Conservation (phyloP, 2,888 invertebrate genomes). For the Pammene fasciana region DNA sequence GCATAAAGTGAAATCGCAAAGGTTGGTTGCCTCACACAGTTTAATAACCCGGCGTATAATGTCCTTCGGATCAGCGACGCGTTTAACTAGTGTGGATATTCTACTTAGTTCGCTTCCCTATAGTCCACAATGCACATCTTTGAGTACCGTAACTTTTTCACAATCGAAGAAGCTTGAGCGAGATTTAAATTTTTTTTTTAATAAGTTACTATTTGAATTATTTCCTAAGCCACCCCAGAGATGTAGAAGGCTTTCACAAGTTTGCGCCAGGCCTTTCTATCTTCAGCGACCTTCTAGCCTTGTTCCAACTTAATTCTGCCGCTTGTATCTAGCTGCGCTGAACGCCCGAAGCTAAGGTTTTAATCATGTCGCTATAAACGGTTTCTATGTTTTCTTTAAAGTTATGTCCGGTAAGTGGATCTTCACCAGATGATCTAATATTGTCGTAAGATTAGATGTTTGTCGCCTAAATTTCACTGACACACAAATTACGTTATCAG, state of each 20-base stretch:
- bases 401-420: neutral
- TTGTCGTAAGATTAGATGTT: conserved; percentile 12
- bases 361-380: too few relatives aligned
- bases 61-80: conserved; percentile 36
- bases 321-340: too few relatives aligned
- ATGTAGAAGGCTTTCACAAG: too few relatives aligned
- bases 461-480: neutral
- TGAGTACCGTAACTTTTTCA: neutral
- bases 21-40: conserved; percentile 36
- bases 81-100: conserved; percentile 15
- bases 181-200: too few relatives aligned
- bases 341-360: too few relatives aligned
- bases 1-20: conserved; percentile 38
- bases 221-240: too few relatives aligned
- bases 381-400: too few relatives aligned
- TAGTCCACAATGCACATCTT: neutral
- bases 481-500: conserved; percentile 6
- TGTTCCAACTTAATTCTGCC: too few relatives aligned
- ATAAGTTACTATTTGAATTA: too few relatives aligned
- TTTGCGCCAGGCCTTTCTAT: too few relatives aligned
- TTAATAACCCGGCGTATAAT: conserved; percentile 38
- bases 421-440: conserved; percentile 9
- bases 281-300: too few relatives aligned
- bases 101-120: neutral
- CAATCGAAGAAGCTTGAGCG: too few relatives aligned